Percentiles rank a stretch among this genome's conserved stretches.
These are phyloP conservation scores for Paramormyrops hopkinsi DNA, from an alignment of 2,797 vertebrate species.

Conservation along the genomic window DNA sequence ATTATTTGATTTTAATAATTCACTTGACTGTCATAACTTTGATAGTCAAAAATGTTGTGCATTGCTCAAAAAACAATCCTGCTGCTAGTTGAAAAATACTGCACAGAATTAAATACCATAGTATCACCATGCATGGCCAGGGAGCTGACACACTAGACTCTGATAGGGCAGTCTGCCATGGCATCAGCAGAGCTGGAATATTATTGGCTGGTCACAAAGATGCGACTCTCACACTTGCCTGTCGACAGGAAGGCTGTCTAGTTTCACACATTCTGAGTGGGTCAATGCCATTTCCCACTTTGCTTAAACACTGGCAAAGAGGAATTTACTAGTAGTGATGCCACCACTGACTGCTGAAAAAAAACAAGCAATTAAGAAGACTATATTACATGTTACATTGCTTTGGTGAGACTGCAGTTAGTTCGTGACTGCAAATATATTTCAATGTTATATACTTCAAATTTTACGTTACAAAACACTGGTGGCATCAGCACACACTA, in stretches of 20 bases:
- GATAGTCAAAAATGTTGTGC: not conserved
- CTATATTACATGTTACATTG: not conserved
- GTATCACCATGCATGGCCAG: not conserved
- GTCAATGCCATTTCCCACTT: conserved; percentile 7
- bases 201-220: conserved; percentile 3
- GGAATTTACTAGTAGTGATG: not conserved
- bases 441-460: not conserved
- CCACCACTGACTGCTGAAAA: not conserved
- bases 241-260: not conserved
- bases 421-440: not conserved
- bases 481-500: not conserved
- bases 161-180: conserved; percentile 6
- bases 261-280: conserved; percentile 2
- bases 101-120: not conserved
- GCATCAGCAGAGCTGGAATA: not conserved
- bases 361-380: conserved; percentile 20
- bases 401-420: not conserved
- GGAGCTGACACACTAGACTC: not conserved
- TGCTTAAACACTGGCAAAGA: not conserved
- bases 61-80: not conserved
- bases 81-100: not conserved
- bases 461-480: not conserved
- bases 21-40: not conserved
- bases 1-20: not conserved
- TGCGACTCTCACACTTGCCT: not conserved